A percentile compares a stretch with the other conserved stretches of the same genome.
These are phyloP conservation scores for Salmo trutta DNA, from an alignment of 2,797 vertebrate genomes.

Conservation along the genomic window DNA sequence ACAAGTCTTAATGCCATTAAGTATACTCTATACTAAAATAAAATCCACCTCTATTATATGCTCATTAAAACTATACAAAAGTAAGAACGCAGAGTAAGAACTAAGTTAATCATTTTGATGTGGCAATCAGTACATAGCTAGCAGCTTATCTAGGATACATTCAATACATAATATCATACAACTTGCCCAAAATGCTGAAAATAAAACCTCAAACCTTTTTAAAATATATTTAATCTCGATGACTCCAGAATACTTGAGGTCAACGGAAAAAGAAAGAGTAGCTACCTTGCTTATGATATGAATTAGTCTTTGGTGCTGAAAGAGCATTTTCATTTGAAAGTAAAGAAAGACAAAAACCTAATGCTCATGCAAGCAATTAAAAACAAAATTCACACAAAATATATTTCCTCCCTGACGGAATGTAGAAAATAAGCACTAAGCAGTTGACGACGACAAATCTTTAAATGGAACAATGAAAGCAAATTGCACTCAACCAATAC, in stretches of 20 bases:
- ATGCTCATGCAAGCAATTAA: slow-evolving; percentile 65
- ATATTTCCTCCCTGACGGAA: slow-evolving; percentile 93
- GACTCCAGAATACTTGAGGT: slow-evolving; percentile 88
- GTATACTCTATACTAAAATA: slow-evolving; percentile 73
- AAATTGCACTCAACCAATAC: slow-evolving; percentile 84
- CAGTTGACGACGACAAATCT: slow-evolving; percentile 80
- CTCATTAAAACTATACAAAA: slow-evolving; percentile 85
- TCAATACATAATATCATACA: slow-evolving; percentile 93
- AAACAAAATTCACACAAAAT: slow-evolving; percentile 42
- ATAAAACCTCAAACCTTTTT: slow-evolving; percentile 65
- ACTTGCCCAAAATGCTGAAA: slow-evolving; percentile 88
- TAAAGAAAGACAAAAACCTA: slow-evolving; percentile 55
- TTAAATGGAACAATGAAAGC: slow-evolving; percentile 61
- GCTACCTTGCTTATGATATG: slow-evolving; percentile 86
- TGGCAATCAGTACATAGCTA: slow-evolving; percentile 95
- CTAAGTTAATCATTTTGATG: slow-evolving; percentile 83
- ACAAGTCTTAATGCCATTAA: slow-evolving; percentile 73
- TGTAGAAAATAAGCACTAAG: slow-evolving; percentile 87
- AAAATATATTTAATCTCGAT: slow-evolving; percentile 72
- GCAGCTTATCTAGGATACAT: slow-evolving; percentile 99
- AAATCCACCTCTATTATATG: slow-evolving; percentile 86
- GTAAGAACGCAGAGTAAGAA: slow-evolving; percentile 89
- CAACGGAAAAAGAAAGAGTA: slow-evolving; percentile 77
- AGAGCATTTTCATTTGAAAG: slow-evolving; percentile 78
- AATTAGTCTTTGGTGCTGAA: slow-evolving; percentile 99